Conservation (phyloP, 2,888 invertebrate genomes). For the Parnassius mnemosyne region DNA sequence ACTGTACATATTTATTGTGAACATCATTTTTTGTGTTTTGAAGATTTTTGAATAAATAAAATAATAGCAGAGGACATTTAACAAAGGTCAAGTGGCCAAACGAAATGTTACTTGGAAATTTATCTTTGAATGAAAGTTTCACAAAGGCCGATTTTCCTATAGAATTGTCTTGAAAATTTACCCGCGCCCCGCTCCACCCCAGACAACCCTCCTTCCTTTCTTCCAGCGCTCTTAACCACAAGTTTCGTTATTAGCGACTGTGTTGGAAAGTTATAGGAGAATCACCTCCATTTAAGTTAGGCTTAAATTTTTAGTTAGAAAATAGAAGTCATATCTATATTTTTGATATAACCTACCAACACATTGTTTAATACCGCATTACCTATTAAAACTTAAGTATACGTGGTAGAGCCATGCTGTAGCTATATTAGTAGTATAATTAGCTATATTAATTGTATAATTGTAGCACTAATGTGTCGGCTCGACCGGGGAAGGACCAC, state of each 20-base stretch:
- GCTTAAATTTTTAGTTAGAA: constrained; percentile 71
- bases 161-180: constrained; percentile 70
- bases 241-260: constrained; percentile 77
- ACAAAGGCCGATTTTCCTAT: constrained; percentile 75
- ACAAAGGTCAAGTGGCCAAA: constrained; percentile 11
- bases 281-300: constrained; percentile 76
- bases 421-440: too few species aligned
- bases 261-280: constrained; percentile 72
- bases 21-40: too few species aligned
- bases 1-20: too few species aligned
- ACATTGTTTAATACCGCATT: constrained; percentile 24
- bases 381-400: constrained; percentile 1
- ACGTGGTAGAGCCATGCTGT: too few species aligned
- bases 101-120: constrained; percentile 43
- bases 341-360: constrained; percentile 15
- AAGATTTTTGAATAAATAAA: not conserved
- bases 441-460: too few species aligned
- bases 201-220: constrained; percentile 34
- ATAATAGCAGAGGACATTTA: not conserved
- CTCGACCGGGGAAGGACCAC: too few species aligned
- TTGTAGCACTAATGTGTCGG: too few species aligned
- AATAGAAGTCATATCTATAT: constrained; percentile 38
- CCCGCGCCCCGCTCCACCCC: constrained; percentile 33
- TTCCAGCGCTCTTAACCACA: constrained; percentile 64
- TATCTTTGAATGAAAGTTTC: constrained; percentile 62